These are phyloP conservation scores for Mizuhopecten yessoensis DNA, from an alignment of 1,140 invertebrate species.

Conservation along the genomic window DNA sequence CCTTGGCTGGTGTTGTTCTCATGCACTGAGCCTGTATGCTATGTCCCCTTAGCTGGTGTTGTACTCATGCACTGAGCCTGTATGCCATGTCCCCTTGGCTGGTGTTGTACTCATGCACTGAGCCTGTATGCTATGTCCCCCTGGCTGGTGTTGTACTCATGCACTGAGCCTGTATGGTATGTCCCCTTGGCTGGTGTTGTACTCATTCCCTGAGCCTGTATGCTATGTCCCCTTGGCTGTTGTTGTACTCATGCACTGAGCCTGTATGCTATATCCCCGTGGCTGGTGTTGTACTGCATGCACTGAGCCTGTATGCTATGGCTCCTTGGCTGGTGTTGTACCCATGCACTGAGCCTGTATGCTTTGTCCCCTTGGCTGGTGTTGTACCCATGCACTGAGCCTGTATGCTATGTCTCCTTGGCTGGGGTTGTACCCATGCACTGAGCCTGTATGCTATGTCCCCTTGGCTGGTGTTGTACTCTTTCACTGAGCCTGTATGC, in stretches of 20 bases:
- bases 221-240: too few relatives aligned
- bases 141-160: neutral
- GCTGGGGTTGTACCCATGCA: neutral
- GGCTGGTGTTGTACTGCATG: neutral
- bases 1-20: neutral
- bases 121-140: neutral
- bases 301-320: neutral
- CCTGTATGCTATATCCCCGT: neutral
- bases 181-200: too few relatives aligned
- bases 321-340: too few relatives aligned
- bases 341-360: neutral
- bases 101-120: neutral
- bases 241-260: neutral
- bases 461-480: too few relatives aligned
- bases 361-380: too few relatives aligned
- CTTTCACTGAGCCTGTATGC: neutral
- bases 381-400: neutral
- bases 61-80: neutral
- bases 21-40: neutral
- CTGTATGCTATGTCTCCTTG: too few relatives aligned
- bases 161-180: neutral
- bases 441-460: neutral
- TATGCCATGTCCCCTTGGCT: too few relatives aligned
- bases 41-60: too few relatives aligned
- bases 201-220: neutral